Base-by-base conservation (phyloP, 2,888 invertebrate genomes). In the Drosophila leonis region DNA sequence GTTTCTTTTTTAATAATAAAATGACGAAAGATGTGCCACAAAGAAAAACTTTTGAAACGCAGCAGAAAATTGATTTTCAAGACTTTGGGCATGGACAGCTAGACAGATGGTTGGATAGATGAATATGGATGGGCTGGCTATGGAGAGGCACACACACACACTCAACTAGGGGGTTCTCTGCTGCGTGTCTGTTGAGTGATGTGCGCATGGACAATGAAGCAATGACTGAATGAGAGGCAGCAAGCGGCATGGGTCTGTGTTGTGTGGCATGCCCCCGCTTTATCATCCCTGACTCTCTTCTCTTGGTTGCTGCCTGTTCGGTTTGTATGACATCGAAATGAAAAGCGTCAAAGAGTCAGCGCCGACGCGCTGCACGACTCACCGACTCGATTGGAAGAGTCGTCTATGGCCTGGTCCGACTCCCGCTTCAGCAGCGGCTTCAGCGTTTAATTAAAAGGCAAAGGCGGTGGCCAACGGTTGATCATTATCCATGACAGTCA, bases 371-470 rank as follows among this genome's bases (percentile, higher is more conserved):
- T 48, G 71, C 73, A 74, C 69, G 82, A 78, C 65, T 68, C 72
- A 31, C 13, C 37, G 46, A 61, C 29, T 29, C 62, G 63, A 52
- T 44, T 46, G 44, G 62, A 52, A 63, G 64, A 54, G 54, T 39
- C 46, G 18, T 13, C 52, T 52, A 29, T 37, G 15, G 48, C 29
- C 37, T 15, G 20, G 6, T 33, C 82, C 88, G 84, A 88, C 85
- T 79, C 79, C 72, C 64, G 74, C 75, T 15, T 13, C 49, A 1
- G 49, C 73, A 27, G 83, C 89, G 88, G 88, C 88, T 83, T 82
- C 74, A 68, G 74, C 76, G 82, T 80, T 88, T 88, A 88, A 88
- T 88, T 89, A 88, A 88, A 88, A 88, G 83, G 82, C 84, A 83
- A 75, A 81, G 81, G 81, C 87, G 80, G 77, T 76, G 78, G 77